Evolutionary conservation across 2,888 invertebrate species (phyloP).

Genomic region (Epinotia nisella): DNA sequence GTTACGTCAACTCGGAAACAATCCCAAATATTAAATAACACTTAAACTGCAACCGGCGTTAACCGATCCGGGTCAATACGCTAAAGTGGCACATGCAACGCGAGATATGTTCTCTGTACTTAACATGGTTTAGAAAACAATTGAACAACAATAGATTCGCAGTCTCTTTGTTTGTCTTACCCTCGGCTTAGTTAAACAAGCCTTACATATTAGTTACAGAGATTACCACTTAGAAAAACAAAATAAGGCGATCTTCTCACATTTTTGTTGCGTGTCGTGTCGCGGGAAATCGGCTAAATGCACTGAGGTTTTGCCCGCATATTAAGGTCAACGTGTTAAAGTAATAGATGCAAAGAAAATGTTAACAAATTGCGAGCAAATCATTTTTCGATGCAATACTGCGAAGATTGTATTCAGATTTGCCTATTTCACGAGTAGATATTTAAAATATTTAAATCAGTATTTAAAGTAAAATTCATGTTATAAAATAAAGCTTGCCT

Average conservation of each 20-base stretch:
- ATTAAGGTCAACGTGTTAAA: slow-evolving; percentile 48
- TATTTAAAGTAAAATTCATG: background rate
- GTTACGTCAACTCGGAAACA: slow-evolving; percentile 42
- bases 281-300: background rate
- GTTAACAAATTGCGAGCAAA: background rate
- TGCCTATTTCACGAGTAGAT: background rate
- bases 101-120: slow-evolving; percentile 19
- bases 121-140: slow-evolving; percentile 32
- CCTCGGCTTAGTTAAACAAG: slow-evolving; percentile 4
- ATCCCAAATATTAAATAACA: slow-evolving; percentile 43
- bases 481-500: background rate
- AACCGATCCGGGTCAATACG: slow-evolving; percentile 22
- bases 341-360: background rate
- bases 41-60: slow-evolving; percentile 16
- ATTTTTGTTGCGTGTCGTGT: slow-evolving; percentile 4
- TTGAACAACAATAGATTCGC: slow-evolving; percentile 8
- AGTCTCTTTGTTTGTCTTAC: slow-evolving; percentile 21
- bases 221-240: background rate
- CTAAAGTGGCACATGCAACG: slow-evolving; percentile 17
- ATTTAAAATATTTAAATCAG: too few relatives aligned
- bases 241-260: background rate
- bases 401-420: background rate
- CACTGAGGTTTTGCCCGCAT: background rate
- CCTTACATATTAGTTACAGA: background rate
- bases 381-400: background rate